Evolutionary conservation across 2,888 invertebrate species (phyloP).

Genomic region (Erebia epiphron): DNA sequence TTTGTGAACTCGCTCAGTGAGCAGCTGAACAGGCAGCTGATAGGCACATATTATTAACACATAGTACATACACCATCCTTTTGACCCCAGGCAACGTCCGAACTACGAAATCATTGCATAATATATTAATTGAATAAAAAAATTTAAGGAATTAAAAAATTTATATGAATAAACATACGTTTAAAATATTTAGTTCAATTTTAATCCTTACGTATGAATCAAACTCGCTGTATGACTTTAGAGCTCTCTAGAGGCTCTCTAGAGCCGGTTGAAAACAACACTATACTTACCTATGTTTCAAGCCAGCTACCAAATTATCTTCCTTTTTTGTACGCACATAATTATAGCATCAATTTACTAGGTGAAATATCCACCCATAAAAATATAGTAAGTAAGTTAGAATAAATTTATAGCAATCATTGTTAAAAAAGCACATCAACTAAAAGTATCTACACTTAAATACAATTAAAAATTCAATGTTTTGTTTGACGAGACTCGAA

Average conservation of each 20-base stretch:
- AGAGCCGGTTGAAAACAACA: not conserved
- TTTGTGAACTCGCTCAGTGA: too few species aligned
- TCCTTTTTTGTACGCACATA: not conserved
- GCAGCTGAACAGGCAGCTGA: too few species aligned
- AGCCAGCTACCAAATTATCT: not conserved
- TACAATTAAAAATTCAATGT: not conserved
- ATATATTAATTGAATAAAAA: too few species aligned
- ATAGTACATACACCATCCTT: too few species aligned
- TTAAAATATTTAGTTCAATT: not conserved
- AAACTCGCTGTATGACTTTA: too few species aligned
- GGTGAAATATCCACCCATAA: not conserved
- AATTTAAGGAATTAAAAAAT: too few species aligned
- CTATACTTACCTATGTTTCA: not conserved
- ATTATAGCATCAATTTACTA: not conserved
- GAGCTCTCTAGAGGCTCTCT: too few species aligned
- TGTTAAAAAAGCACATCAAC: not conserved
- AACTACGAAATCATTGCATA: too few species aligned
- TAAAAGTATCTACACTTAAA: not conserved
- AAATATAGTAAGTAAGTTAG: not conserved
- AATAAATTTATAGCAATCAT: constrained; percentile 1
- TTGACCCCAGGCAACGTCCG: too few species aligned
- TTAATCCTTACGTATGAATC: not conserved
- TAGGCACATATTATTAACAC: too few species aligned
- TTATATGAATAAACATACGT: not conserved
- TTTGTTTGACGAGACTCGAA: not conserved